A percentile compares a stretch with the other conserved stretches of the same genome.
Conservation (phyloP, 2,888 invertebrate species). For the Tachina grossa region DNA sequence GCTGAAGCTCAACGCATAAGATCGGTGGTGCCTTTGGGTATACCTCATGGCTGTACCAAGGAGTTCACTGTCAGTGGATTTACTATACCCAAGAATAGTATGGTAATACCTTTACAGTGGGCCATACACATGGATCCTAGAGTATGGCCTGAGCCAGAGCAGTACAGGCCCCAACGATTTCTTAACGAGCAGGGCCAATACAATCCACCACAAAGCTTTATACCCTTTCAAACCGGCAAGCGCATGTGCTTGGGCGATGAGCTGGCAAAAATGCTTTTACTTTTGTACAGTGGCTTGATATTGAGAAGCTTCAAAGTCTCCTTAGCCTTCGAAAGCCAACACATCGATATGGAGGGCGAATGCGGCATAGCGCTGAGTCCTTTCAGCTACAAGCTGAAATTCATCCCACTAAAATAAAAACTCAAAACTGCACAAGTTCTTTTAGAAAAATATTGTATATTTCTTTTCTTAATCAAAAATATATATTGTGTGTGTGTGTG, state of each 20-base stretch:
- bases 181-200: conserved; percentile 86
- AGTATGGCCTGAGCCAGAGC: conserved; percentile 87
- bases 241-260: conserved; percentile 94
- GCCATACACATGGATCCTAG: conserved; percentile 89
- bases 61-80: conserved; percentile 85
- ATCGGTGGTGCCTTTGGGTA: conserved; percentile 91
- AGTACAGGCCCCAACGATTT: conserved; percentile 88
- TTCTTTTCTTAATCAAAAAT: conserved; percentile 59
- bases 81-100: conserved; percentile 86
- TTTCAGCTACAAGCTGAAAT: conserved; percentile 83
- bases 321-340: conserved; percentile 78
- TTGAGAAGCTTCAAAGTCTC: conserved; percentile 85
- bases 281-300: conserved; percentile 86
- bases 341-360: conserved; percentile 86
- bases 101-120: conserved; percentile 93
- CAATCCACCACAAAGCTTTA: conserved; percentile 87
- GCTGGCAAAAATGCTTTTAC: conserved; percentile 88
- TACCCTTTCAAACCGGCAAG: conserved; percentile 93
- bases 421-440: background rate
- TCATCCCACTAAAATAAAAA: conserved; percentile 58
- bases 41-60: conserved; percentile 90
- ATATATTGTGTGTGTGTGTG: conserved; percentile 46
- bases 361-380: conserved; percentile 91
- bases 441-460: conserved; percentile 68
- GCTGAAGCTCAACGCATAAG: conserved; percentile 91